These are phyloP conservation scores for Probosciger aterrimus DNA, from an alignment of 2,113 vertebrate species.

Conservation along the genomic window DNA sequence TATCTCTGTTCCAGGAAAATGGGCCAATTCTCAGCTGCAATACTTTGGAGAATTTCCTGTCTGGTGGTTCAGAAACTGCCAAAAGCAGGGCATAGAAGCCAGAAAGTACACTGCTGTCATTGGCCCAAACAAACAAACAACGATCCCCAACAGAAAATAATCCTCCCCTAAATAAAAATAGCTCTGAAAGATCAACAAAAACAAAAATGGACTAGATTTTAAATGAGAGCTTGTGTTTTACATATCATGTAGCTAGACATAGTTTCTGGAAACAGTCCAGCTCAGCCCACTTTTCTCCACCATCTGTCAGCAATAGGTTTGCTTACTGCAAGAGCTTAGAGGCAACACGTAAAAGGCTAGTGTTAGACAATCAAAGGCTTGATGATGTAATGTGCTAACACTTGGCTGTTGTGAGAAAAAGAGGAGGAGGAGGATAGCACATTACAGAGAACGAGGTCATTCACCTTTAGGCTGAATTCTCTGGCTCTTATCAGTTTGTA, in stretches of 20 bases:
- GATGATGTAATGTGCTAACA: slow-evolving; percentile 54
- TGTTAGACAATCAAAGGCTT: slow-evolving; percentile 71
- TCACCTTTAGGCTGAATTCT: slow-evolving; percentile 15
- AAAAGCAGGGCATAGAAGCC: slow-evolving; percentile 59
- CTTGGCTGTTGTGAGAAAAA: slow-evolving; percentile 46
- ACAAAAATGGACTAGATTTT: slow-evolving; percentile 46
- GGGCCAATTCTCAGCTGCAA: slow-evolving; percentile 72
- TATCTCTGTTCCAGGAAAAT: slow-evolving; percentile 71
- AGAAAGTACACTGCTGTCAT: slow-evolving; percentile 50
- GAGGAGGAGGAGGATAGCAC: slow-evolving; percentile 6
- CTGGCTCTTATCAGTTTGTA: background rate
- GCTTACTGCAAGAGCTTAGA: slow-evolving; percentile 66
- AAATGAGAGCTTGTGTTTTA: slow-evolving; percentile 44
- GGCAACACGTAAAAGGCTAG: slow-evolving; percentile 50
- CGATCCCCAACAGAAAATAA: slow-evolving; percentile 37
- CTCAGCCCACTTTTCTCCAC: slow-evolving; percentile 55
- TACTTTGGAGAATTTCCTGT: slow-evolving; percentile 73
- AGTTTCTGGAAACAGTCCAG: slow-evolving; percentile 71
- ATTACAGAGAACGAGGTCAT: background rate
- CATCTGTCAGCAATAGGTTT: slow-evolving; percentile 76
- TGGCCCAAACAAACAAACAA: slow-evolving; percentile 64
- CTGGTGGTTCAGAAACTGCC: slow-evolving; percentile 72
- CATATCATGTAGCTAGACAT: slow-evolving; percentile 60
- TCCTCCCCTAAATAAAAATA: slow-evolving; percentile 21
- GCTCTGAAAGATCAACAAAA: slow-evolving; percentile 47